Base-by-base conservation (phyloP, 2,797 vertebrate genomes). In the Furcifer pardalis region DNA sequence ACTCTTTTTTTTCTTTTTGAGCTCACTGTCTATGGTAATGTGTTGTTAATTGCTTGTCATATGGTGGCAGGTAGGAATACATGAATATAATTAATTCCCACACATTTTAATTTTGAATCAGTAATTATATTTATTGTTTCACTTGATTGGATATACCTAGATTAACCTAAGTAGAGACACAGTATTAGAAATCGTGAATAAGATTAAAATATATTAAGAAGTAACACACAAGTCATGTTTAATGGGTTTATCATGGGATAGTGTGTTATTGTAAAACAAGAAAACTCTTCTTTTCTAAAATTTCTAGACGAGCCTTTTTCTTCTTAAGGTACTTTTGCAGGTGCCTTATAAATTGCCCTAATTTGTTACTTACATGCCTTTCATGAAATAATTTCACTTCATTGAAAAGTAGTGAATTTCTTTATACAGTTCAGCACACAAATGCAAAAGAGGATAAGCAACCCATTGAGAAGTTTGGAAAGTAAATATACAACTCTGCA, bases 91-190 rank as follows among this genome's bases (percentile, higher is more conserved):
- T 88, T 88, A 83, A 86, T 79, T 78, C 49, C 52, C 44, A 68
- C 49, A 65, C 79, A 83, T 86, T 83, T 88, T 86, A 83, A 80
- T 76, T 80, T 82, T 85, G 72, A 69, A 80, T 79, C 75, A 40
- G 80, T 85, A 88, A 88, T 88, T 82, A 78, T 82, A 86, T 88
- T 86, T 86, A 83, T 83, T 83, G 81, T 83, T 85, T 82, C 77
- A 80, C 80, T 85, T 83, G 84, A 83, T 79, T 88, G 81, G 69
- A 32, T 65, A 85, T 71, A 85, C 81, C 77, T 85, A 80, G 71
- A 88, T 88, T 83, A 85, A 83, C 71, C 72, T 75, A 86, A 85
- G 63, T 76, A 79, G 75, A 88, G 79, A 82, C 79, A 78, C 68
- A 84, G 32, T 77, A 79, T 82, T 82, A 79, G 65, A 83, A 88